phyloP scores from a whole-genome alignment of 1,140 invertebrate genomes.

The Caenorhabditis latens region DNA sequence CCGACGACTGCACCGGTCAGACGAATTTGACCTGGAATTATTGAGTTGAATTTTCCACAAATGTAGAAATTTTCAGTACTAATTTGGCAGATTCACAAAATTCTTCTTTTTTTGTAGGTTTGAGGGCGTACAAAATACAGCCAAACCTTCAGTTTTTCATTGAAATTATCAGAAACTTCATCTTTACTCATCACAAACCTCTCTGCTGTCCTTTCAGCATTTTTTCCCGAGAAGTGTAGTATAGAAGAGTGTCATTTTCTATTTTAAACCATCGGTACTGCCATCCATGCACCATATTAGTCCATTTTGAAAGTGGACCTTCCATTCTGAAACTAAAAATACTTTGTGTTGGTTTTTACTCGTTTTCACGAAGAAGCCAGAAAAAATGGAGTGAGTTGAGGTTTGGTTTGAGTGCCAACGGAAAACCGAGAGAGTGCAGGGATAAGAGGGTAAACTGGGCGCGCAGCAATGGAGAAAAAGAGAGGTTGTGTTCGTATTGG shows the following conservation, averaged over 20 bases:
- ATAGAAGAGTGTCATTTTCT: conserved; percentile 80
- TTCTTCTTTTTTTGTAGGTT: neutral
- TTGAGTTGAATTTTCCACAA: too few relatives aligned
- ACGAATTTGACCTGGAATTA: conserved; percentile 84
- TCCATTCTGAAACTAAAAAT: conserved; percentile 82
- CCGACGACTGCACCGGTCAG: conserved; percentile 90
- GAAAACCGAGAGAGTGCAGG: conserved; percentile 21
- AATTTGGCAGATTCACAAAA: neutral
- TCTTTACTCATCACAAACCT: conserved; percentile 77
- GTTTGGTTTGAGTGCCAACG: neutral
- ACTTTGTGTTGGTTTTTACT: neutral
- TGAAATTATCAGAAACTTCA: too few relatives aligned
- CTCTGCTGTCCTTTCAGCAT: conserved; percentile 95
- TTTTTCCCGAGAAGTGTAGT: conserved; percentile 90
- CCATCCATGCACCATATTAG: conserved; percentile 92
- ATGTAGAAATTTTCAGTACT: too few relatives aligned
- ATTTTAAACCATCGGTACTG: conserved; percentile 89
- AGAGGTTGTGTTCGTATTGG: conserved; percentile 21
- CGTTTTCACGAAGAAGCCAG: neutral
- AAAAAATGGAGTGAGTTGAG: conserved; percentile 3
- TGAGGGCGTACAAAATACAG: neutral
- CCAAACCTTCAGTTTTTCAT: too few relatives aligned
- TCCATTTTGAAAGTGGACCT: conserved; percentile 99
- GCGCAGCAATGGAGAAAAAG: neutral
- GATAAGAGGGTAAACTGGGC: conserved; percentile 31